A percentile compares a stretch with the other conserved stretches of the same genome.
phyloP scores from a whole-genome alignment of 2,797 vertebrate genomes.

The Yasuhikotakia modesta region DNA sequence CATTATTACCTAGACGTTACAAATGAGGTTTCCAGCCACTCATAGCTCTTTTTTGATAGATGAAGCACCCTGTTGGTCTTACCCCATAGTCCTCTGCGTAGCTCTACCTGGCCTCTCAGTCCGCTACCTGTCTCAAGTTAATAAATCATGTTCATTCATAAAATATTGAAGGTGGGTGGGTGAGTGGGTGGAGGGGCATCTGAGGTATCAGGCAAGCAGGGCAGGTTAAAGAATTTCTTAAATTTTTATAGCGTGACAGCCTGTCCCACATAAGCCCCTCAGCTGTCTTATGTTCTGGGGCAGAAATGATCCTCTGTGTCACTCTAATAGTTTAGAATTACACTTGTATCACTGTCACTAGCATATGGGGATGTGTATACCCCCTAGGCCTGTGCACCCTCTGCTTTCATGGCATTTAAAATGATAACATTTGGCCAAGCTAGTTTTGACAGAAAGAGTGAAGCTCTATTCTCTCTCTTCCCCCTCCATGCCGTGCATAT shows the following conservation, averaged over 20 bases:
- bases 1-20: conserved; percentile 5
- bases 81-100: conserved; percentile 67
- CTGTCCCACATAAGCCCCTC: conserved; percentile 83
- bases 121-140: conserved; percentile 84
- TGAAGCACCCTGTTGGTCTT: conserved; percentile 65
- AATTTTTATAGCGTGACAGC: conserved; percentile 91
- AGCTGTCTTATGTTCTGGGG: conserved; percentile 85
- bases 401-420: conserved; percentile 94
- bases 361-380: conserved; percentile 95
- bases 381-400: conserved; percentile 90
- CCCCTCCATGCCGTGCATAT: conserved; percentile 76
- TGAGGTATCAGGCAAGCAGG: conserved; percentile 82
- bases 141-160: conserved; percentile 78
- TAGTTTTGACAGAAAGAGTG: conserved; percentile 86
- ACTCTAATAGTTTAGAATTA: conserved; percentile 96
- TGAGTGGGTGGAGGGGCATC: conserved; percentile 46
- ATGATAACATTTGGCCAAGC: conserved; percentile 92
- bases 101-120: conserved; percentile 75
- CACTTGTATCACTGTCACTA: conserved; percentile 94
- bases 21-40: conserved; percentile 26
- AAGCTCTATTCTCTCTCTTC: conserved; percentile 59
- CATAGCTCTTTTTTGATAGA: conserved; percentile 61
- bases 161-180: conserved; percentile 57
- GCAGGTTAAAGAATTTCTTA: conserved; percentile 94
- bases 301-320: conserved; percentile 88